Evolutionary conservation across 2,113 vertebrate species (phyloP), one percentile per base, ranked within the genome.

Genomic region (Protobothrops mucrosquamatus): DNA sequence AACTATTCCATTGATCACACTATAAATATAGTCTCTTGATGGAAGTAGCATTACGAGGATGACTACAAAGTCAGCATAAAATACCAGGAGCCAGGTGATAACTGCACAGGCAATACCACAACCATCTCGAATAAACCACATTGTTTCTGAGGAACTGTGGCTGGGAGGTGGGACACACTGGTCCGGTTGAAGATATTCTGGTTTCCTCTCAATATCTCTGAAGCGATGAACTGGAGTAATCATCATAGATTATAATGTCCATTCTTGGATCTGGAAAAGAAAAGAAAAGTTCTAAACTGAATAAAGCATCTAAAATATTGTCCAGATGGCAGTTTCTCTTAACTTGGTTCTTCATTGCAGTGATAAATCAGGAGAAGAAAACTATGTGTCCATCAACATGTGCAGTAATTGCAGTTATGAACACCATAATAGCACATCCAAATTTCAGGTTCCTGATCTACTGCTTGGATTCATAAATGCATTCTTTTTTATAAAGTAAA

Each of bases 61-160:
- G 96, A 99, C 99, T 97, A 99, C 99, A 9, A 99, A 99, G 97
- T 99, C 99, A 0, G 99, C 99, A 23, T 98, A 99, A 94, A 99
- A 97, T 95, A 99, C 98, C 97, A 99, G 98, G 93, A 99, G 48
- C 99, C 99, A 99, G 97, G 99, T 99, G 96, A 99, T 98, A 52
- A 99, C 95, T 94, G 98, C 99, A 94, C 99, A 99, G 92, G 98
- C 98, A 85, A 99, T 98, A 96, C 99, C 99, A 90, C 99, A 99
- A 97, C 98, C 97, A 94, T 99, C 99, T 1, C 98, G 98, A 97
- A 99, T 99, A 97, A 99, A 99, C 99, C 99, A 99, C 98, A 99
- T 99, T 97, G 97, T 96, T 98, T 96, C 98, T 89, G 97, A 95
- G 91, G 97, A 95, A 81, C 95, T 7, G 20, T 11, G 97, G 24